Base-by-base conservation (phyloP, 2,797 vertebrate species). In the Megaceryle alcyon region DNA sequence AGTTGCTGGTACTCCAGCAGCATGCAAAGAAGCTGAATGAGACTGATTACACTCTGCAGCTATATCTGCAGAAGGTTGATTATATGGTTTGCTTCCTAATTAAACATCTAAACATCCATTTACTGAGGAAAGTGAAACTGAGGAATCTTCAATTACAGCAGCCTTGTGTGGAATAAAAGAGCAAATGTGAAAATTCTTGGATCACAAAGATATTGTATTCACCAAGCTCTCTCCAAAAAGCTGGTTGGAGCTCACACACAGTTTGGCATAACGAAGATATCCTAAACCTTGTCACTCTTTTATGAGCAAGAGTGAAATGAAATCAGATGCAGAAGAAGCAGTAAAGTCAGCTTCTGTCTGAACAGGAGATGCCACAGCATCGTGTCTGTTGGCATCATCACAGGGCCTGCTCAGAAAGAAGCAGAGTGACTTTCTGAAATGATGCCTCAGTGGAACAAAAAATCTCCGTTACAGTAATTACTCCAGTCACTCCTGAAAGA, bases 81-180 rank as follows among this genome's bases (percentile, higher is more conserved):
- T 96, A 78, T 80, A 80, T 75, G 90, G 53, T 91, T 95, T 94
- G 77, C 83, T 86, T 96, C 85, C 88, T 92, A 96, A 96, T 94
- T 97, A 95, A 95, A 91, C 88, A 94, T 83, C 83, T 89, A 88
- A 96, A 89, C 75, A 75, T 68, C 75, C 33, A 0, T 93, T 96
- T 88, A 78, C 23, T 17, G 66, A 57, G 29, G 16, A 77, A 92
- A 88, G 69, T 44, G 63, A 82, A 88, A 91, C 25, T 66, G 89
- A 95, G 64, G 84, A 63, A 79, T 81, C 2, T 0, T 31, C 35
- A 25, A 43, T 92, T 94, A 53, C 11, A 3, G 48, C 51, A 76
- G 68, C 39, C 21, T 90, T 60, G 33, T 76, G 39, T 37, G 57
- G 66, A 84, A 69, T 86, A 86, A 82, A 48, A 86, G 33, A 68